These are phyloP conservation scores for Brachionus asplanchnoidis DNA, from an alignment of 1,140 invertebrate genomes.

Conservation along the genomic window DNA sequence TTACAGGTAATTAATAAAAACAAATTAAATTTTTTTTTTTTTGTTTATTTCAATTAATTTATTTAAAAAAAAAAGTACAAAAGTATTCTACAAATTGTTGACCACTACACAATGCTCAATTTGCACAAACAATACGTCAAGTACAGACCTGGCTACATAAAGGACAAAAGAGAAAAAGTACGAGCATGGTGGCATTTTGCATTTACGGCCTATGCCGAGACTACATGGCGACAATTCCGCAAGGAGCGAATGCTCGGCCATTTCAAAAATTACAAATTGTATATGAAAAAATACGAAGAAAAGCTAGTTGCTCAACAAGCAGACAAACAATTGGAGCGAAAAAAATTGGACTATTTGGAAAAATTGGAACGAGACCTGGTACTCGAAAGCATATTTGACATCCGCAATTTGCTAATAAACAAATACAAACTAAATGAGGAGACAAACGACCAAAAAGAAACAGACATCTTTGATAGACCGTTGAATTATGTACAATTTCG, in stretches of 20 bases:
- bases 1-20: conserved; percentile 10
- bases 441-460: neutral
- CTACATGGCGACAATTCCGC: conserved; percentile 67
- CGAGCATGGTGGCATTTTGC: conserved; percentile 73
- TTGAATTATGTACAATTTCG: conserved; percentile 24
- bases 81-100: conserved; percentile 64
- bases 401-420: neutral
- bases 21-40: neutral
- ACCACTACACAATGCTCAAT: conserved; percentile 66
- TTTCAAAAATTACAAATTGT: conserved; percentile 50
- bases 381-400: conserved; percentile 36
- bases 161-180: conserved; percentile 50
- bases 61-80: conserved; percentile 60
- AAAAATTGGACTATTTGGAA: neutral
- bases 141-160: conserved; percentile 57
- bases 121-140: conserved; percentile 65
- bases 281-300: conserved; percentile 36
- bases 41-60: conserved; percentile 43
- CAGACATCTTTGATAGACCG: conserved; percentile 4
- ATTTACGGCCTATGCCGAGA: conserved; percentile 67
- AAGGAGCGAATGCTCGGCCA: conserved; percentile 69
- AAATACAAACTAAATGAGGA: neutral
- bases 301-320: neutral
- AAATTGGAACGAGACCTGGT: conserved; percentile 11
- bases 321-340: neutral